Evolutionary conservation across 2,888 invertebrate species (phyloP).

Genomic region (Oscheius myriophilus): DNA sequence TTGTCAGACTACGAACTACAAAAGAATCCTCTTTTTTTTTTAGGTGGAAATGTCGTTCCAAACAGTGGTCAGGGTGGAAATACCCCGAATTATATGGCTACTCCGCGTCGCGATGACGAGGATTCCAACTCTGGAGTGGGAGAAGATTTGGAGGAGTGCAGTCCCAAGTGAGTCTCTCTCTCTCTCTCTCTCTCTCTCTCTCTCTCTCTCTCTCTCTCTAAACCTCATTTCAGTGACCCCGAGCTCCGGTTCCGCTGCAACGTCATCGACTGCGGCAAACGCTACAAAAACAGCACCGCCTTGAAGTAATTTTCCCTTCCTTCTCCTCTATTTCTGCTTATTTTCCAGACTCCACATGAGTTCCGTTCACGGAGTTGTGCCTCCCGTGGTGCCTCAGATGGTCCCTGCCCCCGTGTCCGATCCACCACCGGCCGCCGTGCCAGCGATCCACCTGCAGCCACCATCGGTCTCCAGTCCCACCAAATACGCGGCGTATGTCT

Average conservation of each 20-base stretch:
- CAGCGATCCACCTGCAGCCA: conserved; percentile 1
- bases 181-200: background rate
- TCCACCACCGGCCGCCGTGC: background rate
- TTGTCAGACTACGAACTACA: background rate
- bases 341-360: conserved; percentile 37
- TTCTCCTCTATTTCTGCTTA: background rate
- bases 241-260: conserved; percentile 44
- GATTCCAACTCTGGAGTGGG: conserved; percentile 25
- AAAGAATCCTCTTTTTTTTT: background rate
- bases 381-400: background rate
- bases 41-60: background rate
- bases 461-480: conserved; percentile 24
- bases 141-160: conserved; percentile 43
- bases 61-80: background rate
- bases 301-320: conserved; percentile 23
- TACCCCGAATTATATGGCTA: background rate
- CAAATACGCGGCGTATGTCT: conserved; percentile 22
- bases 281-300: conserved; percentile 43
- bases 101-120: conserved; percentile 12
- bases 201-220: background rate
- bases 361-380: conserved; percentile 23
- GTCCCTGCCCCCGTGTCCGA: background rate
- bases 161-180: conserved; percentile 29
- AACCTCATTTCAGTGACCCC: background rate
- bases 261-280: conserved; percentile 40